These are phyloP conservation scores for Apostichopus parvimensis DNA, from an alignment of 35 echinoderm and acorn worm species.

Conservation along the genomic window DNA sequence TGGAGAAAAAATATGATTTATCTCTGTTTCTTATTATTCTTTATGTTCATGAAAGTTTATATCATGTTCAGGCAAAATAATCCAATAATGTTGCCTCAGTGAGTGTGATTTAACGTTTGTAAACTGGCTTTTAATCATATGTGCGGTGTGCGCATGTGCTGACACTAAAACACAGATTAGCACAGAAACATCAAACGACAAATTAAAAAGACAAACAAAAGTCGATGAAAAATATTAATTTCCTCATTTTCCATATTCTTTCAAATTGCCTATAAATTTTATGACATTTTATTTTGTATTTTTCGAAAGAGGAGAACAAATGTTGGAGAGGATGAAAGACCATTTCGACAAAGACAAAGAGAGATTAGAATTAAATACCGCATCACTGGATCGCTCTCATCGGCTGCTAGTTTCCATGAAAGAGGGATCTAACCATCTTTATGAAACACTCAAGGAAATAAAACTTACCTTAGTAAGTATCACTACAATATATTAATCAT, in stretches of 20 bases:
- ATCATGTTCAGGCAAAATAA: too few species aligned
- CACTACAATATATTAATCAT: too few species aligned
- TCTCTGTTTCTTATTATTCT: too few species aligned
- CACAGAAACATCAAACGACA: not conserved
- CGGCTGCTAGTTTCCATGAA: constrained; percentile 54
- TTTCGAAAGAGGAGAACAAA: constrained; percentile 70
- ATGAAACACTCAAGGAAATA: constrained; percentile 81
- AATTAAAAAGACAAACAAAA: not conserved
- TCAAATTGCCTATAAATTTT: not conserved
- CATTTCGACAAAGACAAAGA: constrained; percentile 65
- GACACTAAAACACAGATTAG: too few species aligned
- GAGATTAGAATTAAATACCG: constrained; percentile 3
- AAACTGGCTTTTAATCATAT: too few species aligned
- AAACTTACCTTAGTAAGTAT: constrained; percentile 74
- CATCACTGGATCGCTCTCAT: constrained; percentile 53
- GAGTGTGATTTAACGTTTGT: too few species aligned
- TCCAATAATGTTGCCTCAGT: too few species aligned
- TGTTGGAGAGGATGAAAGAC: constrained; percentile 86
- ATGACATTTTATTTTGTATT: not conserved
- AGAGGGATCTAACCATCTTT: constrained; percentile 74
- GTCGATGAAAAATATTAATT: not conserved
- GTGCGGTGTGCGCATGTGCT: too few species aligned
- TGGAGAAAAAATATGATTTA: too few species aligned
- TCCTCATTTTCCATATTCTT: not conserved
- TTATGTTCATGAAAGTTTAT: too few species aligned